phyloP scores from a whole-genome alignment of 1,140 invertebrate genomes.

The Drosophila subobscura region DNA sequence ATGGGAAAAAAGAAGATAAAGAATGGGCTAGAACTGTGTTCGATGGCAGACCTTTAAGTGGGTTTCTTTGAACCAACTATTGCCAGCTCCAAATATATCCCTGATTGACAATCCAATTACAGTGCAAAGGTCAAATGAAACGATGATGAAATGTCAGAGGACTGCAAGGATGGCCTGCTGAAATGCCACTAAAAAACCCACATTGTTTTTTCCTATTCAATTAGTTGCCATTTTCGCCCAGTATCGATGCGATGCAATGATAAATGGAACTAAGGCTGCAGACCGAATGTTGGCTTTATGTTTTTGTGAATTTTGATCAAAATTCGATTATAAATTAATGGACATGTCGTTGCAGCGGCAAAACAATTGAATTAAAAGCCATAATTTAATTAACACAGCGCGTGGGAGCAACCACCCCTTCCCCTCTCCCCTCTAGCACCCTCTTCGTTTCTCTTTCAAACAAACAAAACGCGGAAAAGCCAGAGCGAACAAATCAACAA shows the following conservation, averaged over 20 bases:
- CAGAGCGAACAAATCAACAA: neutral
- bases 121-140: too few species aligned
- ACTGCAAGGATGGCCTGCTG: too few species aligned
- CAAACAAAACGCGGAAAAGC: constrained; percentile 9
- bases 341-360: constrained; percentile 27
- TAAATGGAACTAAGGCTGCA: constrained; percentile 3
- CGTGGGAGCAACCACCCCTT: neutral
- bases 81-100: too few species aligned
- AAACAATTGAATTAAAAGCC: constrained; percentile 62
- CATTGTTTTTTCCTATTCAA: neutral
- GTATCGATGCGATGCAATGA: neutral
- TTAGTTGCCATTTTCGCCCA: neutral
- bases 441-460: constrained; percentile 4
- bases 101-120: too few species aligned
- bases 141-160: too few species aligned
- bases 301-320: constrained; percentile 7
- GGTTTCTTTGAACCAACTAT: too few species aligned
- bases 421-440: neutral
- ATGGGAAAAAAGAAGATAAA: too few species aligned
- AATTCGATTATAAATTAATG: constrained; percentile 39
- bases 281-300: neutral
- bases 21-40: too few species aligned
- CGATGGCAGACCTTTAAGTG: too few species aligned
- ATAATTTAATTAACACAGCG: constrained; percentile 66
- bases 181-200: neutral